Percentiles rank a stretch among this genome's conserved stretches.
These are phyloP conservation scores for Busseola fusca DNA, from an alignment of 2,888 invertebrate species.

Conservation along the genomic window DNA sequence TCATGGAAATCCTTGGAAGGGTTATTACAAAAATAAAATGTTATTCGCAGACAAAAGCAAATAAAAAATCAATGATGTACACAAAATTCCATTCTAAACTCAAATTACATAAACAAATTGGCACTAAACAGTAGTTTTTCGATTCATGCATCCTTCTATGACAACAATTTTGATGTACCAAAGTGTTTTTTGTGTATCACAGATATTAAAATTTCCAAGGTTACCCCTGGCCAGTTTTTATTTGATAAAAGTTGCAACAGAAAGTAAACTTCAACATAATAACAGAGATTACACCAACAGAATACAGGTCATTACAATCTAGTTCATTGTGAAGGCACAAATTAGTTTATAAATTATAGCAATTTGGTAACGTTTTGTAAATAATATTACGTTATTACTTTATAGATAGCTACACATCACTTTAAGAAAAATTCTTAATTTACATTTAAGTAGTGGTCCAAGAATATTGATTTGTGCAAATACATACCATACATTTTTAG, in stretches of 20 bases:
- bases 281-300: conserved; percentile 62
- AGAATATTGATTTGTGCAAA: conserved; percentile 64
- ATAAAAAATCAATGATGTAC: conserved; percentile 75
- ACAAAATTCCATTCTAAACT: conserved; percentile 77
- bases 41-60: conserved; percentile 74
- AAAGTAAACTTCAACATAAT: conserved; percentile 70
- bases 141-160: conserved; percentile 63
- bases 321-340: conserved; percentile 74
- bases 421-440: conserved; percentile 45
- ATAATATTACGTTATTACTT: conserved; percentile 61
- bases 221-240: conserved; percentile 65
- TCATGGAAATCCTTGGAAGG: conserved; percentile 79
- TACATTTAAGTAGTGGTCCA: conserved; percentile 62
- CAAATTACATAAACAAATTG: conserved; percentile 74
- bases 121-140: conserved; percentile 74
- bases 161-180: conserved; percentile 63
- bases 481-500: conserved; percentile 39
- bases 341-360: conserved; percentile 69
- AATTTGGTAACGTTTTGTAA: conserved; percentile 80
- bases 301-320: conserved; percentile 64
- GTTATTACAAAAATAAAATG: conserved; percentile 75
- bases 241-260: conserved; percentile 63
- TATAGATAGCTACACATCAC: conserved; percentile 55
- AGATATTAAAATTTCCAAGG: conserved; percentile 77
- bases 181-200: conserved; percentile 76